These are phyloP conservation scores for Cataglyphis albicans DNA, from an alignment of 2,888 invertebrate species.

Conservation along the genomic window DNA sequence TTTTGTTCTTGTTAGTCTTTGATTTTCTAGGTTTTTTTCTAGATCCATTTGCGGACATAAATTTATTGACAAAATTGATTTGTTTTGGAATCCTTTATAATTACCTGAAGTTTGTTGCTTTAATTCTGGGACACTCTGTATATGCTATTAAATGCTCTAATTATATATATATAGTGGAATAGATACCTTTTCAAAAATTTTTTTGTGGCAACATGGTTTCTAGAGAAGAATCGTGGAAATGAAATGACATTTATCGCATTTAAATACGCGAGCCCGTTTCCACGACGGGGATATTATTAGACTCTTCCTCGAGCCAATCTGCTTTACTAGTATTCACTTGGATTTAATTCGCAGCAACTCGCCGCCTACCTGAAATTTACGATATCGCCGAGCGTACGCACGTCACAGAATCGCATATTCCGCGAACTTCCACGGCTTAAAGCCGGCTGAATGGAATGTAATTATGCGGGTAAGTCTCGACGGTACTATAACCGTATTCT, in stretches of 20 bases:
- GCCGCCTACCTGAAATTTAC: conserved; percentile 38
- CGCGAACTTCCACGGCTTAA: conserved; percentile 45
- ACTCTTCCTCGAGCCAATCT: conserved; percentile 23
- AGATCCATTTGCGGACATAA: no score
- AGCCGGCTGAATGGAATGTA: conserved; percentile 68
- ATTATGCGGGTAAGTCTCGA: conserved; percentile 67
- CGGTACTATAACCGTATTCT: conserved; percentile 58
- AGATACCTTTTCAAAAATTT: not conserved
- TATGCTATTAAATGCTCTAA: not conserved
- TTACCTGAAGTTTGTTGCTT: no score
- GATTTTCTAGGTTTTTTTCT: no score
- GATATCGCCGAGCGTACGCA: conserved; percentile 36
- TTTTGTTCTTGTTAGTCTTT: no score
- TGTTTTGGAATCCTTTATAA: no score
- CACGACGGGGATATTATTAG: conserved; percentile 35
- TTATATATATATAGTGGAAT: not conserved
- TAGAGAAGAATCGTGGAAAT: not conserved
- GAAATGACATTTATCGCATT: not conserved
- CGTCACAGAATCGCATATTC: conserved; percentile 45
- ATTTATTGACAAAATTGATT: no score
- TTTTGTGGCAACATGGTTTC: not conserved
- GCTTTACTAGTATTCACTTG: conserved; percentile 29
- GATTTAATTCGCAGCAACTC: conserved; percentile 38
- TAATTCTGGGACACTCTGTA: no score
- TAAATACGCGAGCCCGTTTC: conserved; percentile 17